A percentile compares a stretch with the other conserved stretches of the same genome.
Conservation (phyloP, 1,140 invertebrate species). For the Spodoptera litura region DNA sequence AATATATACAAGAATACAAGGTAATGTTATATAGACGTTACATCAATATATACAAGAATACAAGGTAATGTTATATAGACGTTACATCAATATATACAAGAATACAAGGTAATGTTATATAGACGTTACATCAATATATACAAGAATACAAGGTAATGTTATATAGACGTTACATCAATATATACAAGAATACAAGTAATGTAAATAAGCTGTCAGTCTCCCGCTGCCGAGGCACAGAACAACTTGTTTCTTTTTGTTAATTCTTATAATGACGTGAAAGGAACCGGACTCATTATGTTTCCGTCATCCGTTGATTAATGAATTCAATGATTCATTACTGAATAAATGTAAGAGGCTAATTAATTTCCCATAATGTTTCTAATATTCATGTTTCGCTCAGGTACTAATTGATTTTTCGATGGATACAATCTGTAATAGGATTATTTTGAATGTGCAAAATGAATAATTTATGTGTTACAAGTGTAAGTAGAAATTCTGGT, state of each 20-base stretch:
- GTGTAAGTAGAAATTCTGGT: neutral
- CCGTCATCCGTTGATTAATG: constrained; percentile 36
- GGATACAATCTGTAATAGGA: neutral
- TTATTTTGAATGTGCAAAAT: neutral
- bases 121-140: neutral
- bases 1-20: neutral
- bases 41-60: neutral
- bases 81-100: no score
- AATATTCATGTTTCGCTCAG: neutral
- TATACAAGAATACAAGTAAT: neutral
- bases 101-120: no score
- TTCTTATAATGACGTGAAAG: constrained; percentile 33
- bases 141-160: no score
- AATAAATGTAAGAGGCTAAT: constrained; percentile 19
- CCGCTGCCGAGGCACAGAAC: constrained; percentile 13
- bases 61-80: neutral
- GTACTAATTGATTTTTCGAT: neutral
- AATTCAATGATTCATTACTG: constrained; percentile 26
- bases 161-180: neutral
- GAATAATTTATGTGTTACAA: neutral
- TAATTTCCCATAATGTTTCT: constrained; percentile 4
- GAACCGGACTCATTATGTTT: constrained; percentile 28
- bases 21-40: no score
- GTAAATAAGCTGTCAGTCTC: constrained; percentile 6
- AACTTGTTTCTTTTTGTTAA: constrained; percentile 32